Conservation (phyloP, 2,113 vertebrate genomes). For the Epinephelus cyanopodus region DNA sequence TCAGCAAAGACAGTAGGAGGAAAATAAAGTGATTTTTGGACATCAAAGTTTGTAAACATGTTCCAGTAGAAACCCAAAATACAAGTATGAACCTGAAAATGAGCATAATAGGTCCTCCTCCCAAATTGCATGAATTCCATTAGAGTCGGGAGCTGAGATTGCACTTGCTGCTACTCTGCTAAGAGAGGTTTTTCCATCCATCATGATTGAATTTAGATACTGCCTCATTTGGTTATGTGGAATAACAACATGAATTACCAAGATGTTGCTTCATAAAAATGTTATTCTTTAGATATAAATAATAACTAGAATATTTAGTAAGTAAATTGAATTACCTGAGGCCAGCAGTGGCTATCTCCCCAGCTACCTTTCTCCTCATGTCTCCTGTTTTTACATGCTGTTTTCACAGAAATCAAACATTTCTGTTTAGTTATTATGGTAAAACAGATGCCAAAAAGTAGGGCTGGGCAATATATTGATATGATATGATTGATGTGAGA, state of each 20-base stretch:
- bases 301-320: not conserved
- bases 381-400: constrained; percentile 3
- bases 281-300: constrained; percentile 6
- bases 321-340: not conserved
- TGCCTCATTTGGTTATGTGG: not conserved
- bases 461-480: too few relatives aligned
- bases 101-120: too few relatives aligned
- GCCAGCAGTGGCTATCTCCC: too few relatives aligned
- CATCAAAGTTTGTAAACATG: too few relatives aligned
- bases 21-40: too few relatives aligned
- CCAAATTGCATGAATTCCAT: not conserved
- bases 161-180: not conserved
- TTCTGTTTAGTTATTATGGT: not conserved
- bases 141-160: not conserved
- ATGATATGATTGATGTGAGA: too few relatives aligned
- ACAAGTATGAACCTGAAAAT: too few relatives aligned
- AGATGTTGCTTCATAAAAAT: not conserved
- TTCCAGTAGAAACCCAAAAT: too few relatives aligned
- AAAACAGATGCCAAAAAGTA: not conserved
- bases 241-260: not conserved
- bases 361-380: not conserved
- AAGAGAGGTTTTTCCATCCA: not conserved
- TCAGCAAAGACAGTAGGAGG: too few relatives aligned
- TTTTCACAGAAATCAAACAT: not conserved
- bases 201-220: not conserved